A percentile compares a stretch with the other conserved stretches of the same genome.
phyloP scores from a whole-genome alignment of 2,888 invertebrate species.

The Meteorus cinctellus region DNA sequence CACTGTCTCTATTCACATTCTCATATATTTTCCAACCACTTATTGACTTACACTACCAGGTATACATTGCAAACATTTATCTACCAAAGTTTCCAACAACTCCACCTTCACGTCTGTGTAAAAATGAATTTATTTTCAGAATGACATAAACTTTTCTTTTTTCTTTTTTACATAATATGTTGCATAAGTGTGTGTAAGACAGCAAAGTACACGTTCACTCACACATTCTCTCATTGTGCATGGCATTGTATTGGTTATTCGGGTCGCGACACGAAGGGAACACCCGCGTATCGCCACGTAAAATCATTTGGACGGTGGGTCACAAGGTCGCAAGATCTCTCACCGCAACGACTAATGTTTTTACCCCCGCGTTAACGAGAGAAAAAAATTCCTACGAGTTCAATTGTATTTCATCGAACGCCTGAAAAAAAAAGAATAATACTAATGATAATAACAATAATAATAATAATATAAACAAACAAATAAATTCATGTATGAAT shows the following conservation, averaged over 20 bases:
- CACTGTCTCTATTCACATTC: too few species aligned
- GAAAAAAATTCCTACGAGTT: neutral
- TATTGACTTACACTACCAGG: too few species aligned
- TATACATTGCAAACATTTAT: too few species aligned
- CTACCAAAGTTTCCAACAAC: too few species aligned
- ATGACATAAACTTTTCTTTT: neutral
- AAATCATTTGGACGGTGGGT: constrained; percentile 53
- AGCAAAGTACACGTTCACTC: neutral
- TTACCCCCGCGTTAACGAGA: constrained; percentile 46
- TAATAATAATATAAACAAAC: neutral
- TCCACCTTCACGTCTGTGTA: too few species aligned
- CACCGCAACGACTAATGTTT: constrained; percentile 55
- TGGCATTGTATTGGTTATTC: constrained; percentile 20
- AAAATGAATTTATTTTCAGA: neutral
- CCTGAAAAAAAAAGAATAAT: neutral
- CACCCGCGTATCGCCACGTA: constrained; percentile 53
- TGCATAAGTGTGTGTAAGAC: neutral
- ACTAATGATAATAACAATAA: neutral
- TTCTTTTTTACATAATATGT: neutral
- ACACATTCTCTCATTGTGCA: neutral
- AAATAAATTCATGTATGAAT: neutral
- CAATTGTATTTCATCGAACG: neutral
- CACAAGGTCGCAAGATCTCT: constrained; percentile 56
- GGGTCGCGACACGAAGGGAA: constrained; percentile 45
- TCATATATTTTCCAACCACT: too few species aligned